A percentile compares a stretch with the other conserved stretches of the same genome.
phyloP scores from a whole-genome alignment of 1,140 invertebrate genomes.

The Psix sp. region DNA sequence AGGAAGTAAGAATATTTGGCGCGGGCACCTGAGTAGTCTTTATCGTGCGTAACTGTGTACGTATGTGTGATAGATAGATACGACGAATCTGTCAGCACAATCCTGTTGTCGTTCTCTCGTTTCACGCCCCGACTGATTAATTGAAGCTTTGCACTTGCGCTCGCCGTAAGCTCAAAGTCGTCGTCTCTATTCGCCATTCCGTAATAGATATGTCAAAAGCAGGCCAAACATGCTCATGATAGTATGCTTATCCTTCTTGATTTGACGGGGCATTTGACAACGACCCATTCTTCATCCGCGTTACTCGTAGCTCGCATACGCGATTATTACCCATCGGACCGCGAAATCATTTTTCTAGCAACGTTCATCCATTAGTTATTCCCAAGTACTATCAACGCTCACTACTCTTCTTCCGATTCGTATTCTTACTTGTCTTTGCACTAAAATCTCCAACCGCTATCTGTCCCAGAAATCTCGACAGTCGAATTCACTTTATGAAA shows the following conservation, averaged over 20 bases:
- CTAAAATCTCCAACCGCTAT: not conserved
- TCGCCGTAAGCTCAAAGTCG: conserved; percentile 66
- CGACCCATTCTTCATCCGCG: conserved; percentile 30
- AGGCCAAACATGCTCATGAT: conserved; percentile 71
- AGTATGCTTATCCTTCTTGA: conserved; percentile 69
- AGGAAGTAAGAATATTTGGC: conserved; percentile 1
- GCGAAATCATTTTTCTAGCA: conserved; percentile 42
- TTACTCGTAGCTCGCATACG: conserved; percentile 33
- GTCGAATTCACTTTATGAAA: conserved; percentile 27
- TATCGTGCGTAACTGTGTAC: no score
- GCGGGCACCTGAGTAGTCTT: no score
- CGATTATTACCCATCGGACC: conserved; percentile 40
- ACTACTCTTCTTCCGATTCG: not conserved
- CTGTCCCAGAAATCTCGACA: not conserved
- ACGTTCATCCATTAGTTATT: conserved; percentile 37
- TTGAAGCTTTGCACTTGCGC: conserved; percentile 68
- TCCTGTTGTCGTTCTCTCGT: conserved; percentile 64
- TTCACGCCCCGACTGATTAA: conserved; percentile 76
- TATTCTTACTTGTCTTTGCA: not conserved
- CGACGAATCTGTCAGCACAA: conserved; percentile 72
- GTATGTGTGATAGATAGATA: conserved; percentile 66
- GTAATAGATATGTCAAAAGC: conserved; percentile 77
- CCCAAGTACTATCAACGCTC: conserved; percentile 1
- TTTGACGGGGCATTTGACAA: conserved; percentile 43
- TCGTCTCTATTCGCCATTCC: conserved; percentile 72